A percentile compares a stretch with the other conserved stretches of the same genome.
These are phyloP conservation scores for Sciurus niger DNA, from an alignment of 2,113 vertebrate species.

Conservation along the genomic window DNA sequence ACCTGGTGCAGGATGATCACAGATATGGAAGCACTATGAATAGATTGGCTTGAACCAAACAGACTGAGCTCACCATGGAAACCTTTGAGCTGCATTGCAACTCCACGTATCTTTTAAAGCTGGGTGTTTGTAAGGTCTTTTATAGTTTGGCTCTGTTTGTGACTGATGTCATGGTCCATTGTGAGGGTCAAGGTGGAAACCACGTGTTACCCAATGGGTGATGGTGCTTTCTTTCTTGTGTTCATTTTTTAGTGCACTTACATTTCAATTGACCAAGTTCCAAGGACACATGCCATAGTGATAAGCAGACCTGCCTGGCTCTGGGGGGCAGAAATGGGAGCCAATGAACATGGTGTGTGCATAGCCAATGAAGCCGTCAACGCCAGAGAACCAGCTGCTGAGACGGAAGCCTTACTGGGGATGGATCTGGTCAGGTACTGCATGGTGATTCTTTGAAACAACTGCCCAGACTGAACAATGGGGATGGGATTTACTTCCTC, in stretches of 20 bases:
- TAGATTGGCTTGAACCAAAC: background rate
- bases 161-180: background rate
- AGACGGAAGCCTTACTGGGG: conserved; percentile 90
- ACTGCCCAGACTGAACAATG: background rate
- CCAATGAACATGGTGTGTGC: conserved; percentile 91
- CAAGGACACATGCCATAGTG: conserved; percentile 89
- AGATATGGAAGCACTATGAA: fast-evolving
- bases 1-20: background rate
- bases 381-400: conserved; percentile 88
- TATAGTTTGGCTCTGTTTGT: background rate
- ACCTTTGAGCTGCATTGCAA: background rate
- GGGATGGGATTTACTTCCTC: background rate
- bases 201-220: background rate
- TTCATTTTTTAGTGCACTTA: conserved; percentile 89
- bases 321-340: conserved; percentile 93
- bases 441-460: background rate
- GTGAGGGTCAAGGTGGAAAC: background rate
- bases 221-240: conserved; percentile 61
- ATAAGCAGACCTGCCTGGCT: conserved; percentile 92
- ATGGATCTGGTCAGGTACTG: conserved; percentile 92
- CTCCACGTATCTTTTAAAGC: background rate
- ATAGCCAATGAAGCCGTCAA: conserved; percentile 89
- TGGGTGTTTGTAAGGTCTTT: background rate
- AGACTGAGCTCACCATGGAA: background rate
- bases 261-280: conserved; percentile 89